A percentile compares a stretch with the other conserved stretches of the same genome.
Evolutionary conservation across 2,888 invertebrate genomes (phyloP).

Genomic region (Dolomedes plantarius): DNA sequence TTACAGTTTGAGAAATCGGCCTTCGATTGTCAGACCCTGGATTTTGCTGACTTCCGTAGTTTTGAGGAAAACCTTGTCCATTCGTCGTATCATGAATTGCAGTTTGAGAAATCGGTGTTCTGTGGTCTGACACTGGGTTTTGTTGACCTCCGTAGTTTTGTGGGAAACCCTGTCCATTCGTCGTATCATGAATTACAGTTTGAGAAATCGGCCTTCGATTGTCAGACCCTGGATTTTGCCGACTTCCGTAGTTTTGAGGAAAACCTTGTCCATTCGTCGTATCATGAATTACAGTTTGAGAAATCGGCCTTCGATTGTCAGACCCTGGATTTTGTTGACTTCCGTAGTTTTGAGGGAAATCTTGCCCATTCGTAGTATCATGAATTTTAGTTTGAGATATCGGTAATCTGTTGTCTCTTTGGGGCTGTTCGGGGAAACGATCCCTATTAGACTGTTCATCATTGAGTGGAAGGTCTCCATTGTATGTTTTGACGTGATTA

Average conservation of each 20-base stretch:
- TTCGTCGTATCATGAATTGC: background rate
- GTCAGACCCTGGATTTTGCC: background rate
- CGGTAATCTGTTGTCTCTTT: background rate
- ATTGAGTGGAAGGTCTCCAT: background rate
- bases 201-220: background rate
- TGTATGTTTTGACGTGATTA: background rate
- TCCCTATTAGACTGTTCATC: background rate
- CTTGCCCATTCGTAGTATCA: background rate
- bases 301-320: background rate
- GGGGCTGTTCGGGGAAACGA: background rate
- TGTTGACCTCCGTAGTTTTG: too few relatives aligned
- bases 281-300: background rate
- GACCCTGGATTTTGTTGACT: background rate
- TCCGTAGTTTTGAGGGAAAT: background rate
- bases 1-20: too few relatives aligned
- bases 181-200: background rate
- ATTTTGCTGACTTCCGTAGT: background rate
- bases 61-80: background rate
- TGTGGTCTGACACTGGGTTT: background rate
- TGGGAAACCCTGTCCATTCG: background rate
- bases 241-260: too few relatives aligned
- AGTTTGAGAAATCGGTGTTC: background rate
- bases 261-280: background rate
- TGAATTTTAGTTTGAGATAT: background rate
- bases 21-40: too few relatives aligned